Base-by-base conservation (phyloP, 2,113 vertebrate genomes). In the Pao palembangensis region DNA sequence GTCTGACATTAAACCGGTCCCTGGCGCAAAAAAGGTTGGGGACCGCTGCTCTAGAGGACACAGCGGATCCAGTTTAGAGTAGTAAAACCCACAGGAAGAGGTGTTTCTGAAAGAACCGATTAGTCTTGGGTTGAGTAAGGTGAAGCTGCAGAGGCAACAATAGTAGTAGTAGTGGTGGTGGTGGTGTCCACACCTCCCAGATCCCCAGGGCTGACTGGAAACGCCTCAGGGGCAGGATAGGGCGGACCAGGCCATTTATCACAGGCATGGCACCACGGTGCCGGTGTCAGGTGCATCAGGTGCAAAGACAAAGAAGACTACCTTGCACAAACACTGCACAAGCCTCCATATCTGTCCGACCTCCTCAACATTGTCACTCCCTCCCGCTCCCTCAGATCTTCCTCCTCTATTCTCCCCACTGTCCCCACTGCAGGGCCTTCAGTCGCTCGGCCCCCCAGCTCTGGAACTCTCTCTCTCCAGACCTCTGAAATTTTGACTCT, bases 151-250 rank as follows among this genome's bases (percentile, higher is more conserved):
- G 72, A 80, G 79, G 77, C 66, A 83, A 78, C 67, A 73, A 61
- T 63, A 4, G 46, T 2, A 8, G 28, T 31, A 5, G 28, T 7
- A 5, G 28, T 31, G 28, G 28, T 7, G 11, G 34, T 38, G 34
- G 34, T 38, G 57, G 76, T 74, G 76, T 85, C 82, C 93, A 94
- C 92, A 93, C 92, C 89, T 93, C 92, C 93, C 93, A 92, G 34
- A 38, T 92, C 94, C 94, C 82, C 90, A 90, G 92, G 93, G 93
- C 91, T 90, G 93, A 86, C 89, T 93, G 88, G 91, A 88, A 92
- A 94, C 93, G 92, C 96, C 95, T 93, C 91, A 87, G 89, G 93
- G 93, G 93, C 94, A 93, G 91, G 92, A 92, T 91, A 91, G 92
- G 89, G 79, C 1, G 70, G 69, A 64, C 65, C 6, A 51, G 80